Evolutionary conservation across 2,888 invertebrate genomes (phyloP), one percentile per base, ranked within the genome.

Genomic region (Megaustenia siamemsis): DNA sequence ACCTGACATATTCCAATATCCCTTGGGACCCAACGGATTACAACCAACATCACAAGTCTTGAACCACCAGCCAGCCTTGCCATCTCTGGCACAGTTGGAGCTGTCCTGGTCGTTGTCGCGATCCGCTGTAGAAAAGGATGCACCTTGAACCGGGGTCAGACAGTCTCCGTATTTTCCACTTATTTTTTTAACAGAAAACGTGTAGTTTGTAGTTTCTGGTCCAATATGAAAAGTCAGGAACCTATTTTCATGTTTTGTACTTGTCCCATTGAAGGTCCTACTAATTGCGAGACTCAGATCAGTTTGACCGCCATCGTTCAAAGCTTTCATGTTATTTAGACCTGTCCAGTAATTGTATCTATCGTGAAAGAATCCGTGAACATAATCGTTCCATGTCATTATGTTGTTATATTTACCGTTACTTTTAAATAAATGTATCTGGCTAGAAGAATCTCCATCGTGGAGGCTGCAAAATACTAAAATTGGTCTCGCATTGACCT

Each of bases 11-110:
- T 28, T 43, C 71, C 71, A 73, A 5, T 73, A 45, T 10, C 24
- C n/a, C 45, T n/a, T 45, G 0, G 45, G 71, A 28, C 71, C 71
- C 21, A 73, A 10, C 24, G 43, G 45, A 73, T 73, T 73, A 24
- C 71, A 73, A 8, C 45, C 43, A 28, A 28, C 28, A 21, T 73
- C 1, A 45, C 71, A 73, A 40, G 43, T 45, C 18, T 28, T 45
- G 28, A 45, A 73, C 71, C 71, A 73, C 71, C 71, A 73, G 28
- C 71, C 71, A 73, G 71, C 71, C 28, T 73, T 73, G 6, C 45
- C 71, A 18, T n/a, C 24, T 4, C n/a, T 45, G 71, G 45, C 71
- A 73, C 71, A 73, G 21, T 73, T 73, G 1, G n/a, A 8, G 6
- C 3, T 45, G 71, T 73, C 45, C 28, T 3, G 18, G 28, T 73